Conservation (phyloP, 1,140 invertebrate genomes). For the Aphelenchoides besseyi region DNA sequence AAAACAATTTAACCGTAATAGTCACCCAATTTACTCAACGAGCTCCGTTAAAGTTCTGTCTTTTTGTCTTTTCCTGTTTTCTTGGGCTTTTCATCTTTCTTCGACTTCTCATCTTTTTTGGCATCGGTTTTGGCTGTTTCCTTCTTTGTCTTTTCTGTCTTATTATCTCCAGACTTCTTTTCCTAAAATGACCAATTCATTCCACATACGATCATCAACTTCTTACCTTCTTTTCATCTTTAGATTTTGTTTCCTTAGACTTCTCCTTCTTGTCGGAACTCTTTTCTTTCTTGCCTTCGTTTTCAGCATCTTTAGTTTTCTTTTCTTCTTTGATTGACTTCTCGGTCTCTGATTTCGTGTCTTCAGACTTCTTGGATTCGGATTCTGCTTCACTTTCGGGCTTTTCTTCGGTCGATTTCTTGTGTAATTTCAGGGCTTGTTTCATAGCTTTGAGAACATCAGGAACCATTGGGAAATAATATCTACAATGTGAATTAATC, state of each 20-base stretch:
- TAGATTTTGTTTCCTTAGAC: background rate
- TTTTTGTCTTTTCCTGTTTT: constrained; percentile 20
- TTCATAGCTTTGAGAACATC: constrained; percentile 60
- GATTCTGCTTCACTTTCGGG: constrained; percentile 9
- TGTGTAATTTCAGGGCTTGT: constrained; percentile 35
- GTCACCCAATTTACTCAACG: background rate
- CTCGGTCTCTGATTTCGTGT: constrained; percentile 25
- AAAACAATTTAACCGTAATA: constrained; percentile 1
- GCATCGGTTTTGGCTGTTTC: background rate
- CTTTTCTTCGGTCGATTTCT: constrained; percentile 20
- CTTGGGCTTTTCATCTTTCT: constrained; percentile 30
- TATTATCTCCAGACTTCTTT: constrained; percentile 29
- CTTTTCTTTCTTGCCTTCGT: constrained; percentile 29
- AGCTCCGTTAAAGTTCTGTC: constrained; percentile 10
- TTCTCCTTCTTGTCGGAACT: constrained; percentile 33
- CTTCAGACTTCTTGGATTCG: constrained; percentile 13
- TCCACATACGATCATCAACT: background rate
- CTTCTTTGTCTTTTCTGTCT: constrained; percentile 24
- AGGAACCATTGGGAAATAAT: constrained; percentile 52
- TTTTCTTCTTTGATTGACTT: constrained; percentile 30
- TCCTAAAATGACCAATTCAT: background rate
- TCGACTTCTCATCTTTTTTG: constrained; percentile 25
- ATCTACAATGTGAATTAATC: constrained; percentile 17
- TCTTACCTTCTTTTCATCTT: background rate
- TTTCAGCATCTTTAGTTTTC: constrained; percentile 21